These are phyloP conservation scores for Eurystomus glaucurus DNA, from an alignment of 2,797 vertebrate genomes.

Conservation along the genomic window DNA sequence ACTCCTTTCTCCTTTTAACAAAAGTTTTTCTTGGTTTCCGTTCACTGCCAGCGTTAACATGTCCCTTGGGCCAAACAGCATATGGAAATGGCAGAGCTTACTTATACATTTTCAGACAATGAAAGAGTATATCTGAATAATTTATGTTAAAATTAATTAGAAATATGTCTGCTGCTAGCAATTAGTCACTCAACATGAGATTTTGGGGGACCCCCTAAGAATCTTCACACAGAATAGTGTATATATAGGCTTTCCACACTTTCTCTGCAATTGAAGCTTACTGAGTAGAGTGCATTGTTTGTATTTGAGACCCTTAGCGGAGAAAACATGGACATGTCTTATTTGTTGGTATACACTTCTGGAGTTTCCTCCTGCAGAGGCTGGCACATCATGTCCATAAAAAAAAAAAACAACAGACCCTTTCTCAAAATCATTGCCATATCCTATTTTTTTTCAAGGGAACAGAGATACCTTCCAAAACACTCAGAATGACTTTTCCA, in stretches of 20 bases:
- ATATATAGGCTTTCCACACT: neutral
- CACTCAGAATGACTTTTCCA: neutral
- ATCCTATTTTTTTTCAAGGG: neutral
- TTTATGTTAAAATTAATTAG: constrained; percentile 25
- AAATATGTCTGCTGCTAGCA: constrained; percentile 5
- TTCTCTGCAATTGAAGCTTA: neutral
- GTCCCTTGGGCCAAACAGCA: neutral
- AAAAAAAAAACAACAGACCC: neutral
- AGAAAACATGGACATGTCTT: neutral
- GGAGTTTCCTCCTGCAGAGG: neutral
- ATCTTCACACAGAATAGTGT: neutral
- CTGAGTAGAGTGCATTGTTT: neutral
- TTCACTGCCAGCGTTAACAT: neutral
- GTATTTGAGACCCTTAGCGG: neutral
- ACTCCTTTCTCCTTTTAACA: neutral
- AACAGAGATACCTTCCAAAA: neutral
- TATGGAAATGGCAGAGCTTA: constrained; percentile 2
- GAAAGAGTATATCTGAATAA: neutral
- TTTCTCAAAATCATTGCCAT: neutral
- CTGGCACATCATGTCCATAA: neutral
- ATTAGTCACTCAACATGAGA: neutral
- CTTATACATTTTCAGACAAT: neutral
- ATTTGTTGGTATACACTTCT: neutral
- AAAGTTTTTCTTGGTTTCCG: neutral
- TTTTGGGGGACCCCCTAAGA: neutral